A percentile compares a stretch with the other conserved stretches of the same genome.
Conservation (phyloP, 2,888 invertebrate genomes). For the Nemotelus pantherinus region DNA sequence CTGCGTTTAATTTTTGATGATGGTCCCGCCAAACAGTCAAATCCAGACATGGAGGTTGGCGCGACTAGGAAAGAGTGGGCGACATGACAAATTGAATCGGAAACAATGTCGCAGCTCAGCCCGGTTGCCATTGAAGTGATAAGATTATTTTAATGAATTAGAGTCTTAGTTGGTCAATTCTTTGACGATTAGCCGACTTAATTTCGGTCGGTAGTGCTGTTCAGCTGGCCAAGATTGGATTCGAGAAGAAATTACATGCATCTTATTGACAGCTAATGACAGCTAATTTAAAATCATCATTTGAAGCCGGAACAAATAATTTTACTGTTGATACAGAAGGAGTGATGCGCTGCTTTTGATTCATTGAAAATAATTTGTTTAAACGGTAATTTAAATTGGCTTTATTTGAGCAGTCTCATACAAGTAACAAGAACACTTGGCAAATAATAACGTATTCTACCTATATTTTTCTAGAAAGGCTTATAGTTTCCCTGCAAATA, state of each 20-base stretch:
- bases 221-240: slow-evolving; percentile 1
- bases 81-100: slow-evolving; percentile 37
- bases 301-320: background rate
- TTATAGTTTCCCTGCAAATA: too few species aligned
- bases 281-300: slow-evolving; percentile 27
- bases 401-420: too few species aligned
- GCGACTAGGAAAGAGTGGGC: slow-evolving; percentile 33
- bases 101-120: slow-evolving; percentile 27
- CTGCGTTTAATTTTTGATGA: background rate
- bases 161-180: slow-evolving; percentile 35
- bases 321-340: too few species aligned
- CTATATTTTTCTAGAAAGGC: too few species aligned
- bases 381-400: too few species aligned
- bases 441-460: too few species aligned
- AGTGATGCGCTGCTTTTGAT: too few species aligned
- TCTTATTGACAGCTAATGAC: slow-evolving; percentile 35
- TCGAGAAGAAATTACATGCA: slow-evolving; percentile 14
- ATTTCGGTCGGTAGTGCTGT: slow-evolving; percentile 13
- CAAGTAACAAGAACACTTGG: too few species aligned
- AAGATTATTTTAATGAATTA: slow-evolving; percentile 45
- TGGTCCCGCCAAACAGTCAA: too few species aligned
- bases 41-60: background rate
- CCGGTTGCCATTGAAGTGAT: slow-evolving; percentile 28
- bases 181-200: slow-evolving; percentile 24
- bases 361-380: too few species aligned